Evolutionary conservation across 2,888 invertebrate species (phyloP), one percentile per base, ranked within the genome.

Genomic region (Sphecodes monilicornis): DNA sequence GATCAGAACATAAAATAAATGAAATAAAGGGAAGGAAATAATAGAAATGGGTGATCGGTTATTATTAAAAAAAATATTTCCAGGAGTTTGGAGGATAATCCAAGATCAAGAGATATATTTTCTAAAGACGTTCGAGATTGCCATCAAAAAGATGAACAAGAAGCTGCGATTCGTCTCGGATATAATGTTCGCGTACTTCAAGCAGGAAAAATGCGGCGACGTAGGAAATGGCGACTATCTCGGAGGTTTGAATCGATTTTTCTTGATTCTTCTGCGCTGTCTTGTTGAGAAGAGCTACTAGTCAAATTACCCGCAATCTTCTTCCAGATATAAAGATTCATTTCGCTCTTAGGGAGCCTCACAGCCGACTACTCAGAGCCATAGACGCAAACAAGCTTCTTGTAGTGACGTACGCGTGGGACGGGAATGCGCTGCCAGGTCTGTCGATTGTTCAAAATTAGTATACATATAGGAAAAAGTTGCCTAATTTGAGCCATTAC

Each of bases 381-480:
- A 88, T 90, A 4, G 94, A 94, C 68, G 87, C 92, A 29, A 93
- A 92, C 81, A 95, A 95, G 92, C 91, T 95, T 11, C 94, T 97
- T 26, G 96, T 97, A 0, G 96, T 97, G 46, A 97, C 97, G 0
- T 97, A 97, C 91, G 96, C 97, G 0, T 97, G 97, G 96, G 97
- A 97, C 91, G 96, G 97, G 11, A 97, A 97, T 91, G 96, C 97
- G 0, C 95, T 97, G 80, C 97, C 97, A 1, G 94, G 94, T 92
- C 68, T 68, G 39, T 68, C 13, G 39, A 68, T 68, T 39, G 39
- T 39, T 13, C 22, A n/a, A 39, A 16, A 60, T 60, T 60, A 29
- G 29, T 16, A 5, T 6, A 11, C 13, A 0, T 0, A 43, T 13
- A 29, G 29, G 29, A 18, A n/a, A 60, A 8, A 16, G 29, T 60